Conservation (phyloP, 2,113 vertebrate genomes). For the Callorhinus ursinus region DNA sequence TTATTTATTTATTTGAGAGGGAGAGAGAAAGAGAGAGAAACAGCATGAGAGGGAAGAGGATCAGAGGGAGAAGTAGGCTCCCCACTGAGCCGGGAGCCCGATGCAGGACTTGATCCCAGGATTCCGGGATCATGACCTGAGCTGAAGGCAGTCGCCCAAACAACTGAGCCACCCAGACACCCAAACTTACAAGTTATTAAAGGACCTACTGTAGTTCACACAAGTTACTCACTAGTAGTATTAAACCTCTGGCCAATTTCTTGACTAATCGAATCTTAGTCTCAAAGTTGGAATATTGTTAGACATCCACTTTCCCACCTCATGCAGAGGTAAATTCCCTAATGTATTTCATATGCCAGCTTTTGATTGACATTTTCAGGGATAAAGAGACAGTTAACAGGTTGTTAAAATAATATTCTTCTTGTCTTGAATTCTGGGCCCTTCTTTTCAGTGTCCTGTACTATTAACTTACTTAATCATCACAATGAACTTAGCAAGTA, state of each 20-base stretch:
- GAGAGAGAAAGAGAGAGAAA: too few species aligned
- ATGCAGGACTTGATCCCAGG: too few species aligned
- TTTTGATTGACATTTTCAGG: not conserved
- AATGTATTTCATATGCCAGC: not conserved
- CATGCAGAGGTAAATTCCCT: not conserved
- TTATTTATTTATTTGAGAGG: too few species aligned
- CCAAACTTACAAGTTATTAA: not conserved
- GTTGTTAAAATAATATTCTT: slow-evolving; percentile 7
- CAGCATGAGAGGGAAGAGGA: too few species aligned
- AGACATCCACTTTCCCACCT: not conserved
- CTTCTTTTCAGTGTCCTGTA: not conserved
- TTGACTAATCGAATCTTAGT: not conserved
- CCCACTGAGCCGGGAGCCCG: too few species aligned
- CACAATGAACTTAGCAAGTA: not conserved
- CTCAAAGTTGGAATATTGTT: not conserved
- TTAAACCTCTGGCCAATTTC: not conserved
- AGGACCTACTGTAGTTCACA: not conserved
- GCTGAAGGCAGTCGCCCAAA: too few species aligned
- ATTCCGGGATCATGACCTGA: too few species aligned
- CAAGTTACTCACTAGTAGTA: not conserved
- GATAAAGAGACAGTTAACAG: not conserved
- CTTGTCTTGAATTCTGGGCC: not conserved
- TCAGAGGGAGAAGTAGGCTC: too few species aligned
- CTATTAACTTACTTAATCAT: slow-evolving; percentile 2
- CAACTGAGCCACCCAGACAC: too few species aligned